phyloP scores from a whole-genome alignment of 2,888 invertebrate species.

The Mesorhabditis sp. region DNA sequence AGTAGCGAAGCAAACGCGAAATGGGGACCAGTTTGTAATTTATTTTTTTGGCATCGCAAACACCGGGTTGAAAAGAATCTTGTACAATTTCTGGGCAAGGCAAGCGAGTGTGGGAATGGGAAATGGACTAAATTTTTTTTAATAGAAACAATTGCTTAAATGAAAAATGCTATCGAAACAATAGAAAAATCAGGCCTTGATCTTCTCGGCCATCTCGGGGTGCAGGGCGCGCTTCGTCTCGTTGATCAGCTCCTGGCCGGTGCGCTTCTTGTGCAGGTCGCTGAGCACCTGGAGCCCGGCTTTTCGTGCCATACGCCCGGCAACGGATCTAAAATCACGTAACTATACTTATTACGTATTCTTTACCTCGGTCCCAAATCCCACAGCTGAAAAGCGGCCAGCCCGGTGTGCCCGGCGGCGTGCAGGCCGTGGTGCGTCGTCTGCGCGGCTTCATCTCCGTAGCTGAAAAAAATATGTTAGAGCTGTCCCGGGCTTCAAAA shows the following conservation, averaged over 20 bases:
- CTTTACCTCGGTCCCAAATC: slow-evolving; percentile 66
- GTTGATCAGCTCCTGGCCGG: slow-evolving; percentile 1
- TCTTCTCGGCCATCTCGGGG: neutral
- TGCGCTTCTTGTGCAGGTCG: neutral
- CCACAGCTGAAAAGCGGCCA: slow-evolving; percentile 69
- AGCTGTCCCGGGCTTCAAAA: too few relatives aligned
- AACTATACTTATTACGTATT: slow-evolving; percentile 44
- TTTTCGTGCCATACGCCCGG: slow-evolving; percentile 68
- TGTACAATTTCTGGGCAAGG: too few relatives aligned
- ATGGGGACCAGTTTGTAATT: too few relatives aligned
- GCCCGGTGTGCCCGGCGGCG: slow-evolving; percentile 71
- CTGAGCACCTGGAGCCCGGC: slow-evolving; percentile 66
- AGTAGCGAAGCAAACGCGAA: too few relatives aligned
- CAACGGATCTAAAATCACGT: slow-evolving; percentile 68
- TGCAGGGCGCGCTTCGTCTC: slow-evolving; percentile 10
- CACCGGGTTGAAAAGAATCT: too few relatives aligned
- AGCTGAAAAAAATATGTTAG: slow-evolving; percentile 62
- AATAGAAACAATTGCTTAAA: neutral
- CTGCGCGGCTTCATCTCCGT: slow-evolving; percentile 70
- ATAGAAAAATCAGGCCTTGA: neutral
- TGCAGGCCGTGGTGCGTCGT: slow-evolving; percentile 70
- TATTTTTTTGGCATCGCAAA: too few relatives aligned
- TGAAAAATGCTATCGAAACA: neutral
- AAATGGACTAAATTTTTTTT: too few relatives aligned
- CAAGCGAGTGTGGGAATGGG: too few relatives aligned